phyloP scores from a whole-genome alignment of 2,797 vertebrate genomes.

The Ptychadena robeensis region DNA sequence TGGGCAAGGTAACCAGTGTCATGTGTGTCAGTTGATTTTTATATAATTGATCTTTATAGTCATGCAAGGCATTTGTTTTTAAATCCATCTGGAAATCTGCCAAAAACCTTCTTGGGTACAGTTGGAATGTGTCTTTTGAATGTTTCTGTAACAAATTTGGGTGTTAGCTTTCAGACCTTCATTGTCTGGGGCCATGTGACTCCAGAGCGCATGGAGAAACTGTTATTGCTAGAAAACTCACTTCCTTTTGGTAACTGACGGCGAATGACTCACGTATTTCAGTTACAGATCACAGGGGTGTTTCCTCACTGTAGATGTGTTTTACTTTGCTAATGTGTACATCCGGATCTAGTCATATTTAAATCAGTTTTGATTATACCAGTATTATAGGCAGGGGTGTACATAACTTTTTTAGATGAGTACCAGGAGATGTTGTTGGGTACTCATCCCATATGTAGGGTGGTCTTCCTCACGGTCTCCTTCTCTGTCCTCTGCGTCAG shows the following conservation, averaged over 20 bases:
- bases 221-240: background rate
- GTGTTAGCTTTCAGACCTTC: background rate
- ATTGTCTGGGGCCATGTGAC: conserved; percentile 13
- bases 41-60: too few species aligned
- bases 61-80: too few species aligned
- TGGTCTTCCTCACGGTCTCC: too few species aligned
- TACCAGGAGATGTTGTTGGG: too few species aligned
- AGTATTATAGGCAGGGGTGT: too few species aligned
- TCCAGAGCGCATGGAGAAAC: background rate
- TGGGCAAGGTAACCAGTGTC: too few species aligned
- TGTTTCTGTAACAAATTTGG: conserved; percentile 4
- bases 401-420: too few species aligned
- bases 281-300: background rate
- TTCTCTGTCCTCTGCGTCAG: too few species aligned
- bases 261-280: conserved; percentile 29
- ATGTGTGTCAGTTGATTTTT: too few species aligned
- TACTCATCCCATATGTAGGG: too few species aligned
- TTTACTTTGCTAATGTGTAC: background rate
- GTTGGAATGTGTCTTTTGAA: background rate
- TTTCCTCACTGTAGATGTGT: background rate
- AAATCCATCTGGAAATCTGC: too few species aligned
- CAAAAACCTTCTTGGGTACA: too few species aligned
- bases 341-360: background rate
- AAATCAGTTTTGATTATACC: background rate
- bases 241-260: conserved; percentile 9